Percentiles rank a stretch among this genome's conserved stretches.
These are phyloP conservation scores for Ectemnius cavifrons DNA, from an alignment of 2,888 invertebrate species.

Conservation along the genomic window DNA sequence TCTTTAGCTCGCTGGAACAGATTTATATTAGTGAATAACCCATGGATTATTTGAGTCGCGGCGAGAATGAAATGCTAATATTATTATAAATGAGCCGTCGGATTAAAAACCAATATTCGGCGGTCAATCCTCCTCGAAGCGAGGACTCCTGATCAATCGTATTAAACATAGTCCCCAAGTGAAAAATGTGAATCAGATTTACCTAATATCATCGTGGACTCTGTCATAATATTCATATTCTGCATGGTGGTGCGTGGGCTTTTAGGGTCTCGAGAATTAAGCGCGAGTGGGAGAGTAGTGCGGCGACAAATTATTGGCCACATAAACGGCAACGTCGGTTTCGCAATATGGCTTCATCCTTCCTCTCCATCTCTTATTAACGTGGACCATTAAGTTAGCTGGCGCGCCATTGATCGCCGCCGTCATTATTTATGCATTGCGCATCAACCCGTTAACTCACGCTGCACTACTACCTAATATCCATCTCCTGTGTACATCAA, in stretches of 20 bases:
- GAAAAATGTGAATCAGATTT: too few species aligned
- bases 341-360: conserved; percentile 41
- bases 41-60: background rate
- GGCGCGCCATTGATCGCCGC: conserved; percentile 46
- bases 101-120: conserved; percentile 7
- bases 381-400: conserved; percentile 51
- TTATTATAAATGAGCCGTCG: background rate
- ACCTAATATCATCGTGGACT: too few species aligned
- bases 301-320: too few species aligned
- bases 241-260: too few species aligned
- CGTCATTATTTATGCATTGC: conserved; percentile 53
- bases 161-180: too few species aligned
- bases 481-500: conserved; percentile 12
- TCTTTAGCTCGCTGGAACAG: too few species aligned
- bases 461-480: conserved; percentile 30
- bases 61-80: conserved; percentile 1
- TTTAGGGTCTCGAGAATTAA: too few species aligned
- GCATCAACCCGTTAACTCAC: conserved; percentile 41
- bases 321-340: conserved; percentile 29
- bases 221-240: too few species aligned
- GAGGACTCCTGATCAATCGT: too few species aligned
- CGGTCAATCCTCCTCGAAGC: background rate
- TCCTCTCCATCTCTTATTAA: conserved; percentile 57
- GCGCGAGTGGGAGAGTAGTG: too few species aligned
- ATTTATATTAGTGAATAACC: background rate